Evolutionary conservation across 2,113 vertebrate species (phyloP).

Genomic region (Antechinus flavipes): DNA sequence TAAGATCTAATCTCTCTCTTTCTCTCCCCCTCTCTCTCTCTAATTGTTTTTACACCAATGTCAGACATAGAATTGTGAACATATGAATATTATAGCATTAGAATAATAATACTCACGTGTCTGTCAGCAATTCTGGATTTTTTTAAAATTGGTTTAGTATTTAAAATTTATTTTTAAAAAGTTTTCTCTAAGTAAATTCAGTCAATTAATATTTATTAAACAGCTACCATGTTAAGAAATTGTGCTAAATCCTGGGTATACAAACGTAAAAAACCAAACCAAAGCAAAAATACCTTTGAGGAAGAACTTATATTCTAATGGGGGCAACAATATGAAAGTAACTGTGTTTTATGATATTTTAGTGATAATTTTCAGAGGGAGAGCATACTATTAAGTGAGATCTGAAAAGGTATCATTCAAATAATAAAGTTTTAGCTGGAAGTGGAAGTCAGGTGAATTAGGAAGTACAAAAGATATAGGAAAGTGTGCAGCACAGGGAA

Average conservation of each 20-base stretch:
- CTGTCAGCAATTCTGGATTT: neutral
- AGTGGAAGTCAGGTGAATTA: neutral
- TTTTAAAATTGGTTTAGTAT: neutral
- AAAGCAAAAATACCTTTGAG: neutral
- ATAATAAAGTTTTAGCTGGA: neutral
- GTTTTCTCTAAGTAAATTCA: neutral
- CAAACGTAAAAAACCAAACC: neutral
- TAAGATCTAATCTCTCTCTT: neutral
- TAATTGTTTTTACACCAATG: neutral
- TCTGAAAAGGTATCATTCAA: neutral
- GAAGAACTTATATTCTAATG: neutral
- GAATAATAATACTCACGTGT: neutral
- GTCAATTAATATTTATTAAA: neutral
- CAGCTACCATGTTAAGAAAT: neutral
- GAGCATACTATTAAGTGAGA: neutral
- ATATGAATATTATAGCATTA: constrained; percentile 5
- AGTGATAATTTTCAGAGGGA: neutral
- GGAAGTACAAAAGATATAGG: neutral
- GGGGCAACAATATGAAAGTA: neutral
- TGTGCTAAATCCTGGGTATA: neutral
- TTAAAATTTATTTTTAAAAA: neutral
- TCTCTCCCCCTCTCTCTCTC: too few relatives aligned
- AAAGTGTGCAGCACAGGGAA: neutral
- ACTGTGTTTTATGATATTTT: neutral
- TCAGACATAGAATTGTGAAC: neutral